These are phyloP conservation scores for Albula glossodonta DNA, from an alignment of 2,113 vertebrate species.

Conservation along the genomic window DNA sequence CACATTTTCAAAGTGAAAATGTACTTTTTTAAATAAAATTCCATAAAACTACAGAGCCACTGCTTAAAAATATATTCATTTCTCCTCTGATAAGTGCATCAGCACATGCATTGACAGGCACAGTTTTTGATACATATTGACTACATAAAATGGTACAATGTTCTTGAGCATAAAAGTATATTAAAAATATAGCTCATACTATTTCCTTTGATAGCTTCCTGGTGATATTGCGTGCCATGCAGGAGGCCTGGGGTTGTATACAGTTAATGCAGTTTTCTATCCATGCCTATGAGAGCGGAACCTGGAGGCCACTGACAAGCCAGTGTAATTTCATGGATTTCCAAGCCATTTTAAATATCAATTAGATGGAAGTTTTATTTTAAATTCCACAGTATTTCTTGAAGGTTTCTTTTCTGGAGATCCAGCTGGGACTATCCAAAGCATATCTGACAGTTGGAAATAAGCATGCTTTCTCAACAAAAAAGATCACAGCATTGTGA, in stretches of 20 bases:
- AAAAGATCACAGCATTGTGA: not conserved
- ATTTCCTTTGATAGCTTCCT: conserved; percentile 11
- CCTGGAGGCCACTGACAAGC: not conserved
- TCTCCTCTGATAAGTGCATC: not conserved
- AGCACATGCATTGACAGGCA: conserved; percentile 5
- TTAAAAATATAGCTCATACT: conserved; percentile 19
- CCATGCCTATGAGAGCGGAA: not conserved
- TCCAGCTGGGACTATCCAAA: not conserved
- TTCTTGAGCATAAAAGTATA: not conserved
- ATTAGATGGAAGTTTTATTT: conserved; percentile 19
- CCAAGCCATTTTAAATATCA: conserved; percentile 18
- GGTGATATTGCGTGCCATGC: not conserved
- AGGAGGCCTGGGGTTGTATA: not conserved
- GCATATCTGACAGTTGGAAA: not conserved
- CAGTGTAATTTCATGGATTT: conserved; percentile 20
- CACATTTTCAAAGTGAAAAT: not conserved
- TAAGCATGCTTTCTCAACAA: not conserved
- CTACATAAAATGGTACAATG: conserved; percentile 13
- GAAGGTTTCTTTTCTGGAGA: not conserved
- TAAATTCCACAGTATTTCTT: conserved; percentile 5
- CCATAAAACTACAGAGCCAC: not conserved
- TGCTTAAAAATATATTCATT: not conserved
- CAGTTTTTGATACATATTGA: not conserved
- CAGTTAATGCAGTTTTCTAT: not conserved
- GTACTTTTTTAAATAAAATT: not conserved